These are phyloP conservation scores for Charadrius vociferus DNA, from an alignment of 2,113 vertebrate species.

Conservation along the genomic window DNA sequence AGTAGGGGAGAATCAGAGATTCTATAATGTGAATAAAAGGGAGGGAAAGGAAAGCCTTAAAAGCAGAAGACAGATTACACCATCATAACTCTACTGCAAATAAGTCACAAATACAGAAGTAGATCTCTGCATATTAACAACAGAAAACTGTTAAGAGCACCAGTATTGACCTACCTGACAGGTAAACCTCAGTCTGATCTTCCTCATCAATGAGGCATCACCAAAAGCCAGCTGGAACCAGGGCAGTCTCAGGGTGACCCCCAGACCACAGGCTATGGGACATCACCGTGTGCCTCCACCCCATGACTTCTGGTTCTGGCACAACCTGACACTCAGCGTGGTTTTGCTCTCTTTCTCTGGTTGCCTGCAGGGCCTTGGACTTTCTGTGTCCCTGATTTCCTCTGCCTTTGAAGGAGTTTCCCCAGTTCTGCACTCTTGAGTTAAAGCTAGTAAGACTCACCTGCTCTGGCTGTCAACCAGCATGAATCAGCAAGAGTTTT, in stretches of 20 bases:
- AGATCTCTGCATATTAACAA: background rate
- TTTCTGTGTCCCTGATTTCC: background rate
- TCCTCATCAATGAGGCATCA: background rate
- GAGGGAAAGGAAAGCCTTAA: background rate
- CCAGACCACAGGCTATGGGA: background rate
- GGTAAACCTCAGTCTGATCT: background rate
- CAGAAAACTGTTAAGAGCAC: background rate
- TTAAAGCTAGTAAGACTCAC: background rate
- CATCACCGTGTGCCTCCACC: fast-evolving
- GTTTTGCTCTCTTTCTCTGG: background rate
- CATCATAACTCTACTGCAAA: background rate
- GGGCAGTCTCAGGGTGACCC: background rate
- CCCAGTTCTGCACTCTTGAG: background rate
- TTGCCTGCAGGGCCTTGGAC: background rate
- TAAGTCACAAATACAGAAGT: background rate
- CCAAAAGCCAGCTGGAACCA: too few relatives aligned
- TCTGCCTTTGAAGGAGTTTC: background rate
- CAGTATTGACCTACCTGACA: background rate
- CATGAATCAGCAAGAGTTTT: background rate
- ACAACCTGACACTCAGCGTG: background rate
- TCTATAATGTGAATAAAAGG: background rate
- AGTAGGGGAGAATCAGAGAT: background rate
- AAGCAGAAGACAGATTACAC: background rate
- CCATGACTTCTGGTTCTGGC: background rate
- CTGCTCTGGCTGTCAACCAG: background rate